Percentiles rank a stretch among this genome's conserved stretches.
Conservation (phyloP, 2,113 vertebrate species). For the Pseudonaja textilis region DNA sequence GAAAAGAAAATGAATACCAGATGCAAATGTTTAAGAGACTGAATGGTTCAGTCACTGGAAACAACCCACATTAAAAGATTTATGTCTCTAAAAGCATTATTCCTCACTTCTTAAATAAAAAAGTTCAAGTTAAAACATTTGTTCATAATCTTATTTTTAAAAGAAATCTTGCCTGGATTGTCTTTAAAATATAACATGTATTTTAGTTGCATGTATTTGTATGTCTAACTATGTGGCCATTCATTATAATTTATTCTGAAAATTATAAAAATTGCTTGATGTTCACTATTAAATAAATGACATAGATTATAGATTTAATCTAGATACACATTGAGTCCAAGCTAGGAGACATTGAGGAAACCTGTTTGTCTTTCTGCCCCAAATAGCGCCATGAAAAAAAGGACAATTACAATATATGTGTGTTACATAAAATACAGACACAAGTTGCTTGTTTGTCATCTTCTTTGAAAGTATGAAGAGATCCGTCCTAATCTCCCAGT, state of each 20-base stretch:
- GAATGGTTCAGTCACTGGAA: conserved; percentile 56
- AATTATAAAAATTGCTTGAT: neutral
- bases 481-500: neutral
- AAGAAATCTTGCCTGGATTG: conserved; percentile 45
- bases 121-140: conserved; percentile 56
- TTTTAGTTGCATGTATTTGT: neutral
- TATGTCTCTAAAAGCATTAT: conserved; percentile 67
- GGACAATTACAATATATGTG: neutral
- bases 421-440: neutral
- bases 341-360: neutral
- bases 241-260: neutral
- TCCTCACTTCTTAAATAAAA: conserved; percentile 66
- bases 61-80: conserved; percentile 65
- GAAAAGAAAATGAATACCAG: conserved; percentile 59
- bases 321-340: neutral
- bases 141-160: conserved; percentile 59
- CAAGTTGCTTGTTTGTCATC: neutral
- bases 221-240: neutral
- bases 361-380: neutral
- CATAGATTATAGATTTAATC: neutral
- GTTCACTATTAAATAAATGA: neutral
- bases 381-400: neutral
- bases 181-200: neutral
- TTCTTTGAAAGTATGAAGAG: neutral
- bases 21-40: conserved; percentile 22